Percentiles rank a stretch among this genome's conserved stretches.
phyloP scores from a whole-genome alignment of 2,888 invertebrate genomes.

The Dolichomitus sp. region DNA sequence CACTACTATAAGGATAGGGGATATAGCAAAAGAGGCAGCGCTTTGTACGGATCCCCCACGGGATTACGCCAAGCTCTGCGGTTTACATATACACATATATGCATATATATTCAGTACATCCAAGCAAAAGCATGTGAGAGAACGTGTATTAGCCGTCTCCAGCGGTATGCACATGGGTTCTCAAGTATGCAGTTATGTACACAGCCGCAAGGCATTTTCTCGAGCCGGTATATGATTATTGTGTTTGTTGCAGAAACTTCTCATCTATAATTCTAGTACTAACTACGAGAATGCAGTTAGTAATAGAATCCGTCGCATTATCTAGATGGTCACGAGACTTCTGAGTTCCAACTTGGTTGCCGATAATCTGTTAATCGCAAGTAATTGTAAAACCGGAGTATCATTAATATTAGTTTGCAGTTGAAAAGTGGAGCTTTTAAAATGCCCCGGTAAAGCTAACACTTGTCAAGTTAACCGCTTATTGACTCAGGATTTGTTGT shows the following conservation, averaged over 20 bases:
- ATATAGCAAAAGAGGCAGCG: neutral
- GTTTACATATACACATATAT: neutral
- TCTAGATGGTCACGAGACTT: neutral
- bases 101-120: neutral
- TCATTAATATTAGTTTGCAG: neutral
- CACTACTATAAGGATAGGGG: neutral
- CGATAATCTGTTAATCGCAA: neutral
- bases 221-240: conserved; percentile 40
- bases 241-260: conserved; percentile 49
- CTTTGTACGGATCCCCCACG: conserved; percentile 4
- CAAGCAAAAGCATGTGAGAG: conserved; percentile 25
- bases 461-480: too few relatives aligned
- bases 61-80: conserved; percentile 37
- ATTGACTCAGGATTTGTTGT: too few relatives aligned
- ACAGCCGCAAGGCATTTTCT: conserved; percentile 47
- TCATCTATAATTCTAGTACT: neutral
- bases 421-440: too few relatives aligned
- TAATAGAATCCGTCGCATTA: conserved; percentile 43
- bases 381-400: neutral
- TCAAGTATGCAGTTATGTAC: conserved; percentile 17
- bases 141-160: conserved; percentile 20
- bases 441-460: too few relatives aligned
- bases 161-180: conserved; percentile 20
- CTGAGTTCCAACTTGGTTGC: neutral
- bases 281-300: conserved; percentile 18